Percentiles rank a stretch among this genome's conserved stretches.
phyloP scores from a whole-genome alignment of 2,797 vertebrate species.

The Zalophus californianus region DNA sequence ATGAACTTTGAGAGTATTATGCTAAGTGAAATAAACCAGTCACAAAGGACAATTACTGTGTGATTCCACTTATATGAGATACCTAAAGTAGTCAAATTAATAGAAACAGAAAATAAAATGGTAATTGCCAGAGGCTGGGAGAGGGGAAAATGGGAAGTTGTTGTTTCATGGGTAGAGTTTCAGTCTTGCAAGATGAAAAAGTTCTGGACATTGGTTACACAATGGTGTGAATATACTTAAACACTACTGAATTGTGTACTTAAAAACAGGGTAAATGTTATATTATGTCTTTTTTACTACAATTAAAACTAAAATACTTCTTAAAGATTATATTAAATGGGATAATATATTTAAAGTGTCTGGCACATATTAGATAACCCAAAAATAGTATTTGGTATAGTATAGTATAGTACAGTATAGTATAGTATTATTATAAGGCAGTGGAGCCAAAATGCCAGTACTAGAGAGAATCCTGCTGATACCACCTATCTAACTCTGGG shows the following conservation, averaged over 20 bases:
- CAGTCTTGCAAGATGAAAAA: not conserved
- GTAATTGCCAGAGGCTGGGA: not conserved
- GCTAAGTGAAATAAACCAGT: not conserved
- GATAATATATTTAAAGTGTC: not conserved
- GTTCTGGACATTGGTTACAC: not conserved
- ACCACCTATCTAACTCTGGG: accelerated
- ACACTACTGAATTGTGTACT: not conserved
- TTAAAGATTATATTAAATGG: not conserved
- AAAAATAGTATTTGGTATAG: not conserved
- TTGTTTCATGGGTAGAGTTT: not conserved
- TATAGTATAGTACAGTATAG: too few species aligned
- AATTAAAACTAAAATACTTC: not conserved
- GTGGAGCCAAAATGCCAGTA: not conserved
- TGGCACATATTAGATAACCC: not conserved
- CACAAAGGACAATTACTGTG: not conserved
- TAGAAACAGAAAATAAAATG: not conserved
- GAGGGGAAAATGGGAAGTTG: accelerated
- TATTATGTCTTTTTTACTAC: not conserved
- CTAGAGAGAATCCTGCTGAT: not conserved
- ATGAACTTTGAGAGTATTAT: not conserved
- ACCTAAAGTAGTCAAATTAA: not conserved
- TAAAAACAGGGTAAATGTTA: not conserved
- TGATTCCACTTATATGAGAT: not conserved
- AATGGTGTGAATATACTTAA: not conserved
- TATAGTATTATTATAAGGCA: not conserved